Evolutionary conservation across 2,888 invertebrate genomes (phyloP).

Genomic region (Apeira syringaria): DNA sequence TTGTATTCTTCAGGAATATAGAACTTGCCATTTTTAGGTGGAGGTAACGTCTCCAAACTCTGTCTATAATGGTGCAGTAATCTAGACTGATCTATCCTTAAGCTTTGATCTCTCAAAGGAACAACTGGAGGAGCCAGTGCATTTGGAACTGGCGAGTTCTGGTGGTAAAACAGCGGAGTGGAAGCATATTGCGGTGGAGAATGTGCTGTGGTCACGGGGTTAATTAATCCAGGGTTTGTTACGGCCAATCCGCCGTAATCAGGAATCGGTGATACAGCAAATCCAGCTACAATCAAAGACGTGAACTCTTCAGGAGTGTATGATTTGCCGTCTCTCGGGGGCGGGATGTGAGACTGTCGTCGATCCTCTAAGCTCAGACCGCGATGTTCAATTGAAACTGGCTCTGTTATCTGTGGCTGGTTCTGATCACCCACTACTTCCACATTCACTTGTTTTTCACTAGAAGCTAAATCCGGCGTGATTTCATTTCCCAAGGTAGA

Average conservation of each 20-base stretch:
- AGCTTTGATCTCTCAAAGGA: constrained; percentile 16
- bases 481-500: constrained; percentile 6
- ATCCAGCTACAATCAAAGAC: constrained; percentile 28
- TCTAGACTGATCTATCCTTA: constrained; percentile 25
- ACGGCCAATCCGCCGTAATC: constrained; percentile 12
- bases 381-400: constrained; percentile 26
- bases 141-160: constrained; percentile 14
- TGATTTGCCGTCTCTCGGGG: constrained; percentile 30
- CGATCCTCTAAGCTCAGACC: constrained; percentile 30
- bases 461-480: constrained; percentile 19
- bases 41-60: constrained; percentile 33
- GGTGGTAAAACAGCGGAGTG: constrained; percentile 11
- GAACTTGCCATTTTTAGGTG: constrained; percentile 37
- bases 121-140: constrained; percentile 18
- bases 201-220: constrained; percentile 5
- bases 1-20: constrained; percentile 40
- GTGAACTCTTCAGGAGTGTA: constrained; percentile 34
- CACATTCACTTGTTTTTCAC: constrained; percentile 22
- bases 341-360: constrained; percentile 25
- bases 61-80: constrained; percentile 26
- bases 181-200: constrained; percentile 7
- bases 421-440: constrained; percentile 5
- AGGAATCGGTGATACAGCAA: constrained; percentile 30
- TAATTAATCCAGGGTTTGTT: constrained; percentile 1
- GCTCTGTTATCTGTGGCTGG: constrained; percentile 10